These are phyloP conservation scores for Atlantisia rogersi DNA, from an alignment of 2,113 vertebrate species.

Conservation along the genomic window DNA sequence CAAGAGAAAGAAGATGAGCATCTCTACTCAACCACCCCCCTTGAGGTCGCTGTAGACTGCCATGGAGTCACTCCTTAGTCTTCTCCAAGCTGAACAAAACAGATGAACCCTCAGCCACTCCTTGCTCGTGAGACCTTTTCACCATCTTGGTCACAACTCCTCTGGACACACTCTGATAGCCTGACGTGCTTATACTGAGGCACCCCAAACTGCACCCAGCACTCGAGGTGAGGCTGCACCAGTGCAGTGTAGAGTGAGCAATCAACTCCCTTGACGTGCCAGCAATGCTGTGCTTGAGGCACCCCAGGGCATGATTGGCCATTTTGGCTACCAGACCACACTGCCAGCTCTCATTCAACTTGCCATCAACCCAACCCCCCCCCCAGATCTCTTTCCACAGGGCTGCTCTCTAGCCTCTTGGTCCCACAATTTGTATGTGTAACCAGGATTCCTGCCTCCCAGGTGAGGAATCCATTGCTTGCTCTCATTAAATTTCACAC, in stretches of 20 bases:
- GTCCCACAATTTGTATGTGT: accelerated
- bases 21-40: no score
- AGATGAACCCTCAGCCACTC: background rate
- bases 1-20: background rate
- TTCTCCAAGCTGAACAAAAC: background rate
- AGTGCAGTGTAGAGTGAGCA: background rate
- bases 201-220: background rate
- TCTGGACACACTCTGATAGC: background rate
- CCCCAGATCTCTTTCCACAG: background rate
- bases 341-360: background rate
- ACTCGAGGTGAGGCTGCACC: accelerated
- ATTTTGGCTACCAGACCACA: background rate
- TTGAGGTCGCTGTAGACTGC: background rate
- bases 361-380: background rate
- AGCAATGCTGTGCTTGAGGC: background rate
- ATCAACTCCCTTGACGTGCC: accelerated
- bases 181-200: background rate
- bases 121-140: background rate
- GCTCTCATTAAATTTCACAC: background rate
- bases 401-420: background rate
- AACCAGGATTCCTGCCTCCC: background rate
- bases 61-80: background rate
- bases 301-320: accelerated
- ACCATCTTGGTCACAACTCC: background rate
- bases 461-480: background rate